Percentiles rank a stretch among this genome's conserved stretches.
Conservation (phyloP, 2,113 vertebrate genomes). For the Poecile atricapillus region DNA sequence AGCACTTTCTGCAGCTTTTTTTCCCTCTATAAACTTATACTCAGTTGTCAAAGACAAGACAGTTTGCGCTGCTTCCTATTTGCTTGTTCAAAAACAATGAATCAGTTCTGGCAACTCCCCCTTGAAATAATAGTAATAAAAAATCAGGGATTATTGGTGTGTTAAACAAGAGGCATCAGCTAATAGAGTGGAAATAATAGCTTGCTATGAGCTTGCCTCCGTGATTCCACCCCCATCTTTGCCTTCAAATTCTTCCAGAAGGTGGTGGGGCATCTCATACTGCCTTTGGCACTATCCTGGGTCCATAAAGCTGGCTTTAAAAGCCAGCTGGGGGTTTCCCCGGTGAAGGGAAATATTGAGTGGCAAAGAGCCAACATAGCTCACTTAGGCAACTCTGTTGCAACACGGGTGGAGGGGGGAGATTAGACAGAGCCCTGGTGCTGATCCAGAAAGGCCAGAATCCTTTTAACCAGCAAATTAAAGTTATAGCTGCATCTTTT, state of each 20-base stretch:
- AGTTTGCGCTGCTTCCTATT: neutral
- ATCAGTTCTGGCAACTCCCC: neutral
- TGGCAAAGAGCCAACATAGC: conserved; percentile 56
- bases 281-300: neutral
- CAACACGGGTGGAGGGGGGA: conserved; percentile 47
- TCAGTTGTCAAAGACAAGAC: neutral
- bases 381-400: conserved; percentile 53
- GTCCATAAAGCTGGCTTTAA: conserved; percentile 21
- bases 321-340: conserved; percentile 55
- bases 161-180: neutral
- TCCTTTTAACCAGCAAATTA: conserved; percentile 28
- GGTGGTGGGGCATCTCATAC: neutral
- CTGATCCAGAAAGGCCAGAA: conserved; percentile 28
- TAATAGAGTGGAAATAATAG: neutral
- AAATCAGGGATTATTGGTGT: neutral
- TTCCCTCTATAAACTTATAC: neutral
- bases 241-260: conserved; percentile 24
- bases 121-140: neutral
- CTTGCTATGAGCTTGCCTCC: neutral
- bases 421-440: conserved; percentile 31
- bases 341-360: conserved; percentile 58
- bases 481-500: conserved; percentile 17
- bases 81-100: neutral
- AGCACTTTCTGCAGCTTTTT: neutral
- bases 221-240: neutral